Conservation (phyloP, 2,113 vertebrate genomes). For the Tricholaema leucomelas region DNA sequence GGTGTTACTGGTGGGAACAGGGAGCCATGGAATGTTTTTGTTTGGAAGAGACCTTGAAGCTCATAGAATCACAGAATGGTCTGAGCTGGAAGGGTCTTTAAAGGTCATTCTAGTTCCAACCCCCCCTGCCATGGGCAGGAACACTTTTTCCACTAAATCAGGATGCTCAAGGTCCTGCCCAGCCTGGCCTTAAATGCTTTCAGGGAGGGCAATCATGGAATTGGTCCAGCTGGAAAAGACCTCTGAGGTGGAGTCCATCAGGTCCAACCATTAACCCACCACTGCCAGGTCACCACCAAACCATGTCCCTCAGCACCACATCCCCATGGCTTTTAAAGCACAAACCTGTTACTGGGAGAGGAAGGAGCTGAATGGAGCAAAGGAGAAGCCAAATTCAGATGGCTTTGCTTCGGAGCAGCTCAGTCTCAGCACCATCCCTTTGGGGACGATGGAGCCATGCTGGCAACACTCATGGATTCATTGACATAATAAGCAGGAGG, state of each 20-base stretch:
- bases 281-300: no score
- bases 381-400: fast-evolving
- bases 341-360: neutral
- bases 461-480: fast-evolving
- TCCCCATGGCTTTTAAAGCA: neutral
- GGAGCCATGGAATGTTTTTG: neutral
- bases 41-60: no score
- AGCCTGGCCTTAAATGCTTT: no score
- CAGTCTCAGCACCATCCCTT: fast-evolving
- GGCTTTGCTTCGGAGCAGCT: neutral
- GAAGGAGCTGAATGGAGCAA: neutral
- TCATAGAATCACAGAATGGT: no score
- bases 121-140: no score
- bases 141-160: no score
- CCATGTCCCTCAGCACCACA: no score
- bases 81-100: no score
- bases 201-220: neutral
- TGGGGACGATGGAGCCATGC: fast-evolving
- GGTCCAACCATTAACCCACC: no score
- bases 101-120: no score
- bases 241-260: no score
- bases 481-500: neutral
- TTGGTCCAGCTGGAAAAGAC: neutral
- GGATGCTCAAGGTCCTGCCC: no score
- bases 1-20: neutral